Base-by-base conservation (phyloP, 2,113 vertebrate species). In the Gnathonemus echidnorhynchus region DNA sequence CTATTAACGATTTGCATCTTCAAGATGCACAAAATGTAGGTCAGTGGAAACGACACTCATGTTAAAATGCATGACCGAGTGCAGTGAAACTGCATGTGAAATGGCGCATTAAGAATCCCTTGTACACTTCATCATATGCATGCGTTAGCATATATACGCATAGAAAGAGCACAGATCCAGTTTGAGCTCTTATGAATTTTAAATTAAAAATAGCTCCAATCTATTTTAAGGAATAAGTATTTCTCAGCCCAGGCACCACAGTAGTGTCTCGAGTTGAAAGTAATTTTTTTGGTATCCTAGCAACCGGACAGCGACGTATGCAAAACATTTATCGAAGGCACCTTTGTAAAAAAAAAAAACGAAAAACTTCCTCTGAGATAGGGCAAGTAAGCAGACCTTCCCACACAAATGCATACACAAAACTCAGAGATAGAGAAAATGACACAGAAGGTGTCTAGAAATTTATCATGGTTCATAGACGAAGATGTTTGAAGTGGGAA, bases 241-340 rank as follows among this genome's bases (percentile, higher is more conserved):
- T 91, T 88, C 84, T 86, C 52, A 50, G 88, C 86, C 58, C 35
- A 84, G 88, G 92, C 66, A 85, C 70, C 87, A 88, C 89, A 90
- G 86, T 86, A 87, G 27, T 87, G 89, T 49, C 89, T 86, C 83
- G 86, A 91, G 90, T 62, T 91, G 90, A 92, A 86, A 92, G 89
- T 91, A 91, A 92, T 93, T 94, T 80, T 80, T n/a, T 91, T 92
- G 50, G 93, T 93, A 90, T 92, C 93, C 91, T 94, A 93, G 92
- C 93, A 94, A 93, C 93, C 91, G 80, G 90, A 90, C 15, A 80
- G 31, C 4, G 10, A 80, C 6, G 8, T 13, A 85, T 85, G 42
- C 83, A 27, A 85, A 48, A 85, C 46, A 48, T 10, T 11, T 85
- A 85, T 85, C 48, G 45, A 48, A 46, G 24, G 2, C 45, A 85